These are phyloP conservation scores for Scomber japonicus DNA, from an alignment of 2,113 vertebrate genomes.

Conservation along the genomic window DNA sequence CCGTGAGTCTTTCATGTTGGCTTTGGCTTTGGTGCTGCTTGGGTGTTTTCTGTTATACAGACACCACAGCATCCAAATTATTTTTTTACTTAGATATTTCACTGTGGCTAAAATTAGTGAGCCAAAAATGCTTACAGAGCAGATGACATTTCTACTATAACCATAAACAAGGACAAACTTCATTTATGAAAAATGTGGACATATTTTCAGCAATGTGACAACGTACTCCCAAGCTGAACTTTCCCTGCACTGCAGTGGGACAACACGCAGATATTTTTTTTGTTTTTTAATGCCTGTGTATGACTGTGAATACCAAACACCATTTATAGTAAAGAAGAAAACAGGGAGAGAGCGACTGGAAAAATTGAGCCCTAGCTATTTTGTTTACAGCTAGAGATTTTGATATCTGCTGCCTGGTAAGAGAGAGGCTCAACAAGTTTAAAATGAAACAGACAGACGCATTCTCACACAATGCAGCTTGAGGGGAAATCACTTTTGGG, in stretches of 20 bases:
- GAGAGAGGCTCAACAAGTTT: constrained; percentile 64
- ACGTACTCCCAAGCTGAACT: constrained; percentile 33
- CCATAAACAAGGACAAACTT: constrained; percentile 7
- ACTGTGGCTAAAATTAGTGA: constrained; percentile 8
- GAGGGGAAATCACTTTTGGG: constrained; percentile 69
- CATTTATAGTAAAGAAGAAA: constrained; percentile 34
- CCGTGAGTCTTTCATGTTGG: constrained; percentile 28
- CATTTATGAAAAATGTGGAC: constrained; percentile 28
- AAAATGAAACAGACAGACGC: constrained; percentile 71
- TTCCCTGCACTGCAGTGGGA: constrained; percentile 22
- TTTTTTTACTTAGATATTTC: background rate
- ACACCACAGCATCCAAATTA: constrained; percentile 8
- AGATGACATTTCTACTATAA: constrained; percentile 1
- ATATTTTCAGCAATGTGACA: constrained; percentile 39
- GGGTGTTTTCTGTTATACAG: constrained; percentile 1
- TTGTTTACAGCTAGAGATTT: constrained; percentile 73
- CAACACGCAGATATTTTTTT: constrained; percentile 7
- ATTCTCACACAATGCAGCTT: constrained; percentile 56
- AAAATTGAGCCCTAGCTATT: constrained; percentile 47
- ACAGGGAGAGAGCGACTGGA: background rate
- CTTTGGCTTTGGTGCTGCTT: constrained; percentile 19
- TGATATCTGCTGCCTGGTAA: constrained; percentile 59
- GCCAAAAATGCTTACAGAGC: background rate
- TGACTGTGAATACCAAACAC: constrained; percentile 45
- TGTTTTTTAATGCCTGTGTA: background rate